Evolutionary conservation across 1,140 invertebrate species (phyloP).

Genomic region (Diorhabda sublineata): DNA sequence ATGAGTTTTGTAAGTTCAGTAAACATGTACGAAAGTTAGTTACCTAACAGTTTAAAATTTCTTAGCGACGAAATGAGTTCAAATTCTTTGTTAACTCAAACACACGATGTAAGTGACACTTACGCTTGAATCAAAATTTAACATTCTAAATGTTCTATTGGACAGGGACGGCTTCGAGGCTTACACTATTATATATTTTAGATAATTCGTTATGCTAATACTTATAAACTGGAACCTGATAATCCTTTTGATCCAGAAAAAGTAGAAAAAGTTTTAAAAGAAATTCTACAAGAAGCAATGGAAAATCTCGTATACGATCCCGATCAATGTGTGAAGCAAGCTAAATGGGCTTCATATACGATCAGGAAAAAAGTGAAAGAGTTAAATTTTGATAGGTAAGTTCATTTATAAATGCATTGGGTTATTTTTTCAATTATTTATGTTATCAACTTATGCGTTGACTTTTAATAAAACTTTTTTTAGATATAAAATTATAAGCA

Average conservation of each 20-base stretch:
- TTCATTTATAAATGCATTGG: too few relatives aligned
- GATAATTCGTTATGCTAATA: constrained; percentile 48
- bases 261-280: constrained; percentile 49
- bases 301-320: constrained; percentile 50
- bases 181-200: constrained; percentile 17
- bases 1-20: too few relatives aligned
- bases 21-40: too few relatives aligned
- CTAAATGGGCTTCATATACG: constrained; percentile 45
- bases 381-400: constrained; percentile 52
- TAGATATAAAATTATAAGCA: too few relatives aligned
- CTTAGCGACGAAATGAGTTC: neutral
- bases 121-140: neutral
- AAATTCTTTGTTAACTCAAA: neutral
- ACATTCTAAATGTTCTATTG: neutral
- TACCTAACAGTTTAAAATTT: too few relatives aligned
- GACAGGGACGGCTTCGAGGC: neutral
- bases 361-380: constrained; percentile 49
- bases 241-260: constrained; percentile 51
- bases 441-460: too few relatives aligned
- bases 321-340: constrained; percentile 43
- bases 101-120: neutral
- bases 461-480: too few relatives aligned
- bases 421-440: too few relatives aligned
- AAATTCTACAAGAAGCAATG: constrained; percentile 47
- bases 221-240: constrained; percentile 50